Evolutionary conservation across 2,888 invertebrate species (phyloP), one percentile per base, ranked within the genome.

Genomic region (Hemistola chrysoprasaria): DNA sequence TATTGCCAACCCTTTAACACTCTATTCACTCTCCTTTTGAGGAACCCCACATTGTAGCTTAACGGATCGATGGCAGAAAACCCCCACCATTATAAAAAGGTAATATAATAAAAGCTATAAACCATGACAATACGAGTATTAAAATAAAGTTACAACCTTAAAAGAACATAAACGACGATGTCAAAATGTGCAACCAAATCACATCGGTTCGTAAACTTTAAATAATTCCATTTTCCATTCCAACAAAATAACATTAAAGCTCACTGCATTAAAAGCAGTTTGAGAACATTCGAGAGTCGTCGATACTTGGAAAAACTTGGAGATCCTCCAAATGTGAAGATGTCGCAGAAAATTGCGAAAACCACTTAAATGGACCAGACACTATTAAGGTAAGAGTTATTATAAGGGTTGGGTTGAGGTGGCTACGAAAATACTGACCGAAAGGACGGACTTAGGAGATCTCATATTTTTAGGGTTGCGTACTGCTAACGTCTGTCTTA

Each of bases 221-320:
- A 9, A 27, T 37, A 29, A 37, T 42, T 37, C 11, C 21, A 8
- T 33, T 37, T 4, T 29, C n/a, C 34, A 23, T 33, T 40, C 30
- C 37, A 36, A 43, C 36, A 34, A 54, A 47, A 56, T 44, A 54
- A 52, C 50, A 63, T 60, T 59, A 63, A 68, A 62, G 59, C 59
- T 47, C 59, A 66, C 61, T 71, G 69, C 66, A 70, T 78, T 75
- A 70, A 75, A 73, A 65, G 57, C 54, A 58, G 16, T 60, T 61
- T 56, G 56, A 59, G 62, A 16, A 16, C 16, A 16, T 37, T 42
- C 46, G 60, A 63, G 65, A 62, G 62, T 58, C 65, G 68, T 73
- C 73, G 60, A 78, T 77, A 71, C 65, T 65, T 68, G 72, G 71
- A 79, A 83, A 79, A 76, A 70, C 67, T 82, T 84, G 85, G 82